These are phyloP conservation scores for Argyresthia albistria DNA, from an alignment of 2,888 invertebrate species.

Conservation along the genomic window DNA sequence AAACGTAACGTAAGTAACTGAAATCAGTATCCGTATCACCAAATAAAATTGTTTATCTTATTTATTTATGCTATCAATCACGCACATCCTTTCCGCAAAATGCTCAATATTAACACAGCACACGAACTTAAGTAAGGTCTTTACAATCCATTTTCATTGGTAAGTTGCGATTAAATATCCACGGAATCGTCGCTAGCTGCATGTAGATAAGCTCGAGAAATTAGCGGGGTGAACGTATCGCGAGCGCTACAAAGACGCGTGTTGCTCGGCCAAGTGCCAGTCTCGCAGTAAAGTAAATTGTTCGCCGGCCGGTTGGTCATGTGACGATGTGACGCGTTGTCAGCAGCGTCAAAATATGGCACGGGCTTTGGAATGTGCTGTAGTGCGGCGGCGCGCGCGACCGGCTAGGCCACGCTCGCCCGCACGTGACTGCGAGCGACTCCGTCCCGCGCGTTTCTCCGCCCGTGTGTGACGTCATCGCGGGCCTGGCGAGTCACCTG, in stretches of 20 bases:
- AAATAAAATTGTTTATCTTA: constrained; percentile 20
- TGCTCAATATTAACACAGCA: background rate
- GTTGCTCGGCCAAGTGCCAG: constrained; percentile 7
- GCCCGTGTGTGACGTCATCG: constrained; percentile 10
- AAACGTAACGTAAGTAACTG: background rate
- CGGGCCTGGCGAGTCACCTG: background rate
- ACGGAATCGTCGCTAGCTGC: constrained; percentile 31
- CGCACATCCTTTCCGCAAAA: constrained; percentile 12
- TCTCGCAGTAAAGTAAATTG: background rate
- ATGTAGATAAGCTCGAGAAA: constrained; percentile 23
- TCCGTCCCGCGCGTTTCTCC: constrained; percentile 15
- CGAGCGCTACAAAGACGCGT: constrained; percentile 21
- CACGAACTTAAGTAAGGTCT: constrained; percentile 27
- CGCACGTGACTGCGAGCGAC: constrained; percentile 36
- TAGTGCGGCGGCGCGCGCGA: constrained; percentile 4
- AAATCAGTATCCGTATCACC: constrained; percentile 19
- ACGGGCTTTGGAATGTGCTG: constrained; percentile 33
- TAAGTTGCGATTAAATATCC: constrained; percentile 19
- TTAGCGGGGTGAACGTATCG: constrained; percentile 19
- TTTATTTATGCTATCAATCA: constrained; percentile 20
- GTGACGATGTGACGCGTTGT: constrained; percentile 34
- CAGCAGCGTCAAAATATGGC: constrained; percentile 40
- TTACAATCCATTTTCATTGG: constrained; percentile 34
- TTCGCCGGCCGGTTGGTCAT: constrained; percentile 42
- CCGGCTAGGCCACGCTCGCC: constrained; percentile 32